phyloP scores from a whole-genome alignment of 2,888 invertebrate genomes.

The Pollenia griseotomentosa region DNA sequence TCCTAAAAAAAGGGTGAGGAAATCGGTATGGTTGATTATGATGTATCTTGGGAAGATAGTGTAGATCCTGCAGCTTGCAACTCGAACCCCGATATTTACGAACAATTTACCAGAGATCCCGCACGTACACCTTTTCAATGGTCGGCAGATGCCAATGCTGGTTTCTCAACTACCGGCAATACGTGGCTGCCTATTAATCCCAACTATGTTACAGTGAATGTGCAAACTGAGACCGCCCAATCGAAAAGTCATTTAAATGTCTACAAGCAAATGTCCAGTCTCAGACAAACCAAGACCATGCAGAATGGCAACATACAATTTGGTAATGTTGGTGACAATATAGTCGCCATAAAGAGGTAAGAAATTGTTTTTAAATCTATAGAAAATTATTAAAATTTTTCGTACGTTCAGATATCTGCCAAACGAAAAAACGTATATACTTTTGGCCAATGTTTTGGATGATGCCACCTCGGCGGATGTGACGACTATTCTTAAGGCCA shows the following conservation, averaged over 20 bases:
- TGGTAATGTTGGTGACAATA: conserved; percentile 78
- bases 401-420: conserved; percentile 72
- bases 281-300: conserved; percentile 80
- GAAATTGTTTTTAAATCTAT: not conserved
- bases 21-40: conserved; percentile 83
- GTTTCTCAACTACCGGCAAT: conserved; percentile 80
- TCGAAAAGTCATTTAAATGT: conserved; percentile 86
- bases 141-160: conserved; percentile 84
- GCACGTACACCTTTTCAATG: conserved; percentile 88
- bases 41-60: conserved; percentile 86
- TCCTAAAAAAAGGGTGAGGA: conserved; percentile 83
- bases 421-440: conserved; percentile 82
- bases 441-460: conserved; percentile 84
- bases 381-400: not conserved
- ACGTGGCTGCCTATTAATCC: conserved; percentile 85
- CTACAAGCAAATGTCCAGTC: conserved; percentile 85
- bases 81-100: conserved; percentile 85
- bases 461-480: conserved; percentile 81
- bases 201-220: conserved; percentile 87
- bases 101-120: conserved; percentile 87
- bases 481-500: conserved; percentile 74
- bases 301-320: conserved; percentile 78
- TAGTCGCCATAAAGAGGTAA: conserved; percentile 80
- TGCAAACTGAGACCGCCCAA: conserved; percentile 84
- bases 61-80: conserved; percentile 86